Evolutionary conservation across 2,888 invertebrate species (phyloP).

Genomic region (Fragum sueziense): DNA sequence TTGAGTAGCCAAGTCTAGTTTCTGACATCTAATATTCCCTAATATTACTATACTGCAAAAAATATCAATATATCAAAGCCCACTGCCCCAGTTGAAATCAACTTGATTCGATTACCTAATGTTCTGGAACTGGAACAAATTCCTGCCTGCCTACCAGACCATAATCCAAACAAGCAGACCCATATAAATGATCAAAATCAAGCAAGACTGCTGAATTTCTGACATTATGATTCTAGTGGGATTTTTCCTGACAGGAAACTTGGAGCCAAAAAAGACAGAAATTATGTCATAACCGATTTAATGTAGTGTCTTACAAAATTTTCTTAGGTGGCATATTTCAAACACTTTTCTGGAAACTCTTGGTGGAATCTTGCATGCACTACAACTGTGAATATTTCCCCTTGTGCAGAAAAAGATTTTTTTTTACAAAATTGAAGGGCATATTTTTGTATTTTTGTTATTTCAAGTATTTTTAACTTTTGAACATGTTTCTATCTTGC

Average conservation of each 20-base stretch:
- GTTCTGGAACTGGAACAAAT: neutral
- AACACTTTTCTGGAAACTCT: no score
- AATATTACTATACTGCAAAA: neutral
- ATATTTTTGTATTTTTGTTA: no score
- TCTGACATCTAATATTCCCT: neutral
- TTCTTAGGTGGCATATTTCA: no score
- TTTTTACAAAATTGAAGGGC: no score
- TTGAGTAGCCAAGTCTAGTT: neutral
- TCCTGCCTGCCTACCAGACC: neutral
- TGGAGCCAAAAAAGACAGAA: neutral
- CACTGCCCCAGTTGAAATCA: neutral
- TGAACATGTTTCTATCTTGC: no score
- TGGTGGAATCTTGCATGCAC: no score
- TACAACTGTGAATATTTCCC: no score
- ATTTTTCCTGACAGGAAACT: neutral
- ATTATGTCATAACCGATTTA: neutral
- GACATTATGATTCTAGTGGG: neutral
- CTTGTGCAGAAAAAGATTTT: no score
- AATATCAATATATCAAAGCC: neutral
- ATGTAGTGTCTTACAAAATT: no score
- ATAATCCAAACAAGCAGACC: neutral
- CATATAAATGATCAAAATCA: neutral
- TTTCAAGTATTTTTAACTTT: no score
- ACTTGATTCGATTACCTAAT: neutral
- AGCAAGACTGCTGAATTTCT: neutral